Base-by-base conservation (phyloP, 2,797 vertebrate genomes). In the Rachycentron canadum region DNA sequence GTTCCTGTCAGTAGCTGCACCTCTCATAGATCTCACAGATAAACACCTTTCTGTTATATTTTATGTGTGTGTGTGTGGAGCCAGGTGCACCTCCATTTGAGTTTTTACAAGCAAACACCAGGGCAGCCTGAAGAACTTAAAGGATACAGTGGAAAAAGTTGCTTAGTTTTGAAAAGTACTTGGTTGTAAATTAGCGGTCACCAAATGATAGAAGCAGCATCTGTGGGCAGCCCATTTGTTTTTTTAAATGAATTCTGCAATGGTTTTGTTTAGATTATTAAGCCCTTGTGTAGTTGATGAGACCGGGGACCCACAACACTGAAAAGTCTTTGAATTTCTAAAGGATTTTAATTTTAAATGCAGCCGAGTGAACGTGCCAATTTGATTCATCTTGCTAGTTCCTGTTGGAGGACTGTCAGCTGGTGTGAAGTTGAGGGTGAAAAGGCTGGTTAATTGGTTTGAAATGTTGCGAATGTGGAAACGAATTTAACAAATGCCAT, bases 1-100 rank as follows among this genome's bases (percentile, higher is more conserved):
- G 43, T 19, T 49, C 49, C 55, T 52, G 64, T 69, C 63, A 56
- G 55, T 2, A 17, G 25, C 57, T 64, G 52, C 60, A 13, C 60
- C 71, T 76, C 60, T 70, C 50, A 63, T 23, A 70, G 13, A 36
- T 55, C 57, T 56, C 43, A 68, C 59, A n/a, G 36, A 30, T 40
- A 9, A 21, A 38, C 64, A 68, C 13, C 32, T 28, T 40, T 72
- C 47, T 17, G 16, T 40, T 13, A 34, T 55, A 32, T 56, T n/a
- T 47, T 16, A 25, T 41, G 41, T 50, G 50, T 32, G 11, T 55
- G 1, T 4, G 2, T 19, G 36, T 30, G 23, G 7, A 21, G 17
- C n/a, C 4, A 2, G 55, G 3, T 8, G 34, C 36, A 57, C 32
- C 23, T 56, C 43, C 17, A 25, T 30, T 49, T 47, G 0, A 30